These are phyloP conservation scores for Fulmarus glacialis DNA, from an alignment of 2,113 vertebrate genomes.

Conservation along the genomic window DNA sequence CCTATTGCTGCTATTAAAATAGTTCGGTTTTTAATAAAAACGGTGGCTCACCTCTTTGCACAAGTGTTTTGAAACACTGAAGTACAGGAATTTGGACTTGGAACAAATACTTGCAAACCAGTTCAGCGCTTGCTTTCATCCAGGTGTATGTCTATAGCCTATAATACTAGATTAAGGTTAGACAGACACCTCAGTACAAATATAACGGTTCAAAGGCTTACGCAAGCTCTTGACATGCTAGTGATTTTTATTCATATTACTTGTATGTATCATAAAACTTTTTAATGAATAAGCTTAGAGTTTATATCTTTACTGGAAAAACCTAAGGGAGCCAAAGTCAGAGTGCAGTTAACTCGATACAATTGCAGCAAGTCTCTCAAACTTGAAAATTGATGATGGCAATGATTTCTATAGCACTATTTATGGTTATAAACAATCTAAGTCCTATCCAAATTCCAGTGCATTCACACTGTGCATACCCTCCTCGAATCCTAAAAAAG, in stretches of 20 bases:
- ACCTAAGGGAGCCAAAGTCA: neutral
- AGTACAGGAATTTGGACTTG: neutral
- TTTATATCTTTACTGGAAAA: neutral
- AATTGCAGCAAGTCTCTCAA: neutral
- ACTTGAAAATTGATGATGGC: neutral
- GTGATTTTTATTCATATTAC: neutral
- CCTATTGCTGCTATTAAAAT: neutral
- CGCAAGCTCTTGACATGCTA: rapidly evolving
- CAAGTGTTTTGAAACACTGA: neutral
- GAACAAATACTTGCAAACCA: neutral
- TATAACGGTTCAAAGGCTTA: neutral
- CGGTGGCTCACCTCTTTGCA: neutral
- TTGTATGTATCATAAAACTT: neutral
- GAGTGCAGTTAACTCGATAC: neutral
- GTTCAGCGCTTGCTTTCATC: neutral
- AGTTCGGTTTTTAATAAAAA: neutral
- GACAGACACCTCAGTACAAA: neutral
- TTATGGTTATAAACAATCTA: neutral
- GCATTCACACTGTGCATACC: neutral
- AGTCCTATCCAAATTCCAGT: neutral
- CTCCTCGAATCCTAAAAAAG: neutral
- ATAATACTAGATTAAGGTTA: neutral
- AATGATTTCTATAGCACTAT: neutral
- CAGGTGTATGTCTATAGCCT: neutral
- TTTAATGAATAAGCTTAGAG: neutral